phyloP scores from a whole-genome alignment of 2,888 invertebrate species.

The Patella pellucida region DNA sequence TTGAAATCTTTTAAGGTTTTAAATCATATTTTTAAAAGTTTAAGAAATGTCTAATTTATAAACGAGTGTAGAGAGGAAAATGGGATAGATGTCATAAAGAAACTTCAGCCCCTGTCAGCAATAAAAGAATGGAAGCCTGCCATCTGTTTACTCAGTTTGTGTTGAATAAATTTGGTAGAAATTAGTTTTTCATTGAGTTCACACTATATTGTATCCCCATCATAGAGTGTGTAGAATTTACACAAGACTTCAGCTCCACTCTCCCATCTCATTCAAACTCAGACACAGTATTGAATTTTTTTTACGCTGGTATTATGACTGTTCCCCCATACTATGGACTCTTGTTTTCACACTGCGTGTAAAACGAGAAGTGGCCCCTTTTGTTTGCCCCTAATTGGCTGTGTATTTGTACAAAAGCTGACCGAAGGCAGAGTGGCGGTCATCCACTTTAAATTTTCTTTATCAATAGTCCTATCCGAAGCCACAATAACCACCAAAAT shows the following conservation, averaged over 20 bases:
- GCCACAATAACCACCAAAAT: constrained; percentile 1
- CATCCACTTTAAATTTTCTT: constrained; percentile 5
- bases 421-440: background rate
- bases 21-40: no score
- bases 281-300: no score
- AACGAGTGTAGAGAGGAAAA: no score
- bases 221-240: background rate
- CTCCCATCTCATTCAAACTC: no score
- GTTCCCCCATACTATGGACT: no score
- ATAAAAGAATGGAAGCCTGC: background rate
- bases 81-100: no score
- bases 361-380: background rate
- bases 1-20: no score
- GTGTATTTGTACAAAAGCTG: background rate
- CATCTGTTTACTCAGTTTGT: constrained; percentile 18
- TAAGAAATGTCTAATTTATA: no score
- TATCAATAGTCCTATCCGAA: background rate
- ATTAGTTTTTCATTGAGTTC: constrained; percentile 16
- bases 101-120: no score
- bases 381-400: constrained; percentile 3
- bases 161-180: constrained; percentile 24
- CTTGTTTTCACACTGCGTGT: background rate
- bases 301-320: no score
- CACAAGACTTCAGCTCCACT: no score
- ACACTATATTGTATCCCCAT: background rate